These are phyloP conservation scores for Nymphalis c-album DNA, from an alignment of 2,888 invertebrate species.

Conservation along the genomic window DNA sequence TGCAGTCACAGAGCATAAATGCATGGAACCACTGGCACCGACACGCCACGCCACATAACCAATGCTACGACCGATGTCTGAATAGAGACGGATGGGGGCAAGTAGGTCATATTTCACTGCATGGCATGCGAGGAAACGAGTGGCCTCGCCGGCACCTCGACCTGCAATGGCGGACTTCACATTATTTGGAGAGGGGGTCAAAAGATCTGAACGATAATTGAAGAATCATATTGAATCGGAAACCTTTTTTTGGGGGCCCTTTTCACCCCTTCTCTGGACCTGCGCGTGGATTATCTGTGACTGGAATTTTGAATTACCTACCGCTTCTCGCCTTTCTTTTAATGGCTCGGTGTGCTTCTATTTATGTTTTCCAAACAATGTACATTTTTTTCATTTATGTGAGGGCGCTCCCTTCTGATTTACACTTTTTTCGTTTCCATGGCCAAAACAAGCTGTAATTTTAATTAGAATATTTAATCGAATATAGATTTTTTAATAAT, in stretches of 20 bases:
- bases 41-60: slow-evolving; percentile 30
- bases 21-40: slow-evolving; percentile 51
- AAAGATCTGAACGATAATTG: slow-evolving; percentile 19
- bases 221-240: slow-evolving; percentile 6
- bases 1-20: slow-evolving; percentile 67
- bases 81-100: slow-evolving; percentile 63
- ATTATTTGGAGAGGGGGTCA: slow-evolving; percentile 29
- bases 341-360: slow-evolving; percentile 78
- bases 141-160: slow-evolving; percentile 35
- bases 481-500: not conserved
- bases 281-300: slow-evolving; percentile 60
- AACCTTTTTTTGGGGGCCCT: slow-evolving; percentile 19
- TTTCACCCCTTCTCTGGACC: slow-evolving; percentile 37
- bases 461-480: slow-evolving; percentile 8
- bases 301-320: slow-evolving; percentile 76
- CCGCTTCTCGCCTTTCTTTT: slow-evolving; percentile 73
- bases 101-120: slow-evolving; percentile 52
- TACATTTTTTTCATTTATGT: slow-evolving; percentile 39
- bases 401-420: slow-evolving; percentile 40
- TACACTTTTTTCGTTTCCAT: slow-evolving; percentile 21
- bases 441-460: slow-evolving; percentile 14
- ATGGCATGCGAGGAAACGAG: slow-evolving; percentile 54
- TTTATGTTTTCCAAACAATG: slow-evolving; percentile 54
- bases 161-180: slow-evolving; percentile 35
- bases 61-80: slow-evolving; percentile 50